Evolutionary conservation across 2,113 vertebrate species (phyloP), one percentile per base, ranked within the genome.

Genomic region (Centrocercus urophasianus): DNA sequence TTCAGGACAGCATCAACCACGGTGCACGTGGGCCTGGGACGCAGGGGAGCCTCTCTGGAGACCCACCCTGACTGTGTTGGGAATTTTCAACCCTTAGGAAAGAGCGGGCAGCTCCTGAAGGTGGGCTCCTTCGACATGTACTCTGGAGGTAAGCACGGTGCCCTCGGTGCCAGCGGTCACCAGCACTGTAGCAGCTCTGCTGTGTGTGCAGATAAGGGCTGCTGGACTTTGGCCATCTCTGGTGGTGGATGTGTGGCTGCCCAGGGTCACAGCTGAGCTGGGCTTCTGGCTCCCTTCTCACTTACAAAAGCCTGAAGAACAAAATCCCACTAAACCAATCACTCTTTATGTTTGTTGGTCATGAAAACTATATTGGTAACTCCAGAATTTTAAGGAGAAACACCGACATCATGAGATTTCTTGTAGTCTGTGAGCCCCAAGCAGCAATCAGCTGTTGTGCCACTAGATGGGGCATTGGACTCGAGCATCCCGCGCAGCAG

Each of bases 111-210:
- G 9, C 67, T 98, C 63, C 78, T 98, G 91, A 96, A 60, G 22
- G 82, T 13, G 2, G 64, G 10, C 6, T 11, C 2, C 11, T 98
- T 99, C 0, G 97, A 98, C 89, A 98, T 98, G 97, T 96, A 97
- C 75, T 74, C 79, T 1, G 98, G 97, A 97, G 94, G 91, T 95
- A 72, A 93, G 89, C 4, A 1, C 3, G 0, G 18, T 6, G 4
- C 1, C 40, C 72, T 63, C 30, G 69, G 45, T 34, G 79, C 60
- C 24, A 16, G 6, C n/a, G 45, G 48, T 65, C 71, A 47, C 27
- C 3, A 0, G 10, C 47, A 1, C 20, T 76, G 15, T 21, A n/a
- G 45, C 20, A 77, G 42, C 52, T 90, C 57, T 50, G 28, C 3
- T 8, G 0, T 56, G 65, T 71, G 20, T 42, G 83, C 81, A 60